Conservation (phyloP, 2,113 vertebrate species). For the Agelaius phoeniceus region DNA sequence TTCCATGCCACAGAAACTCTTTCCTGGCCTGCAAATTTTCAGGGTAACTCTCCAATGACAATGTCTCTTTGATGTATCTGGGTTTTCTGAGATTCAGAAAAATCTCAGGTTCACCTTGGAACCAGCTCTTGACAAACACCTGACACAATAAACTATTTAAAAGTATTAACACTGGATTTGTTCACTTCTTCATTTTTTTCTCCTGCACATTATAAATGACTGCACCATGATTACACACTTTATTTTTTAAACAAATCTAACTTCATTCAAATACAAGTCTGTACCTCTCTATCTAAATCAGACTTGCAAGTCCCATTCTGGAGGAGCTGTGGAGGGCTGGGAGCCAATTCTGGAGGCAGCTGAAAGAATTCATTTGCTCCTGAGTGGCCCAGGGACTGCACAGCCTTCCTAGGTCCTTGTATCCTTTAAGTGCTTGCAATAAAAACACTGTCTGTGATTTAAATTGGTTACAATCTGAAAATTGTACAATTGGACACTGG, state of each 20-base stretch:
- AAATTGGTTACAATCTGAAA: neutral
- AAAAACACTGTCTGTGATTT: neutral
- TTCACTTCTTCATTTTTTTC: neutral
- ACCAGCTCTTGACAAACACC: neutral
- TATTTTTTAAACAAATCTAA: neutral
- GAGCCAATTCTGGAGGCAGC: neutral
- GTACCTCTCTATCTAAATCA: neutral
- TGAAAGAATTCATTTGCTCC: neutral
- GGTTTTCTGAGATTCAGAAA: neutral
- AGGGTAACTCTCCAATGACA: neutral
- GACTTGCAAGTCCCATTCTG: neutral
- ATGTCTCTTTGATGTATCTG: neutral
- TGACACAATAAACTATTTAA: neutral
- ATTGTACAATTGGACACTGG: neutral
- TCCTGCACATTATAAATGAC: neutral
- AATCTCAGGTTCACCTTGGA: neutral
- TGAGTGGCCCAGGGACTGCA: neutral
- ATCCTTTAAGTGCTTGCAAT: neutral
- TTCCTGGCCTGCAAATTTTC: neutral
- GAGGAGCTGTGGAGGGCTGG: neutral
- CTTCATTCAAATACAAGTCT: neutral
- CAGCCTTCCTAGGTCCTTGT: neutral
- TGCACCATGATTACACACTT: neutral
- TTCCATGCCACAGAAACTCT: neutral
- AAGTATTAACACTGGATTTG: neutral